phyloP scores from a whole-genome alignment of 2,113 vertebrate species.

The Xiphophorus hellerii region DNA sequence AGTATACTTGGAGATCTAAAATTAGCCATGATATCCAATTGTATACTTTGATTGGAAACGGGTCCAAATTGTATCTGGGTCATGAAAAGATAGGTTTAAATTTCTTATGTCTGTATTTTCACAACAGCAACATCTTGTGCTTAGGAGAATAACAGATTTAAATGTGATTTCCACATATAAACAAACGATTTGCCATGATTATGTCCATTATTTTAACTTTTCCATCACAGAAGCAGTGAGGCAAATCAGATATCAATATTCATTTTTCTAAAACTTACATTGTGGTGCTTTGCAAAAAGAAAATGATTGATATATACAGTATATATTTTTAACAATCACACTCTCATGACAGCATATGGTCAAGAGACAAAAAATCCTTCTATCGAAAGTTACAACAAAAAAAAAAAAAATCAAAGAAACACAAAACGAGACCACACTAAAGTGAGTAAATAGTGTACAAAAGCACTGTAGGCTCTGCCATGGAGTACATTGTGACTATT shows the following conservation, averaged over 20 bases:
- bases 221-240: background rate
- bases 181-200: too few relatives aligned
- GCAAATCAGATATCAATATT: background rate
- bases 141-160: too few relatives aligned
- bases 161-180: too few relatives aligned
- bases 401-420: background rate
- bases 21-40: too few relatives aligned
- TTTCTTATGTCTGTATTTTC: too few relatives aligned
- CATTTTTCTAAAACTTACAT: background rate
- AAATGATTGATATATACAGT: background rate
- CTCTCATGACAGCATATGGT: background rate
- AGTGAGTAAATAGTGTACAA: background rate
- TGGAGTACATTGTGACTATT: slow-evolving; percentile 18
- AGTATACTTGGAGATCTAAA: too few relatives aligned
- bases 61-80: too few relatives aligned
- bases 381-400: background rate
- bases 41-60: too few relatives aligned
- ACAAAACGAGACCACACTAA: background rate
- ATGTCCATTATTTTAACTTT: too few relatives aligned
- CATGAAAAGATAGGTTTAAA: too few relatives aligned
- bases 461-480: background rate
- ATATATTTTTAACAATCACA: background rate
- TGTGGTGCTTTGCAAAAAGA: background rate
- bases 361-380: background rate
- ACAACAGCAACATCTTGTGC: too few relatives aligned